These are phyloP conservation scores for Acholoe squamosa DNA, from an alignment of 2,888 invertebrate species.

Conservation along the genomic window DNA sequence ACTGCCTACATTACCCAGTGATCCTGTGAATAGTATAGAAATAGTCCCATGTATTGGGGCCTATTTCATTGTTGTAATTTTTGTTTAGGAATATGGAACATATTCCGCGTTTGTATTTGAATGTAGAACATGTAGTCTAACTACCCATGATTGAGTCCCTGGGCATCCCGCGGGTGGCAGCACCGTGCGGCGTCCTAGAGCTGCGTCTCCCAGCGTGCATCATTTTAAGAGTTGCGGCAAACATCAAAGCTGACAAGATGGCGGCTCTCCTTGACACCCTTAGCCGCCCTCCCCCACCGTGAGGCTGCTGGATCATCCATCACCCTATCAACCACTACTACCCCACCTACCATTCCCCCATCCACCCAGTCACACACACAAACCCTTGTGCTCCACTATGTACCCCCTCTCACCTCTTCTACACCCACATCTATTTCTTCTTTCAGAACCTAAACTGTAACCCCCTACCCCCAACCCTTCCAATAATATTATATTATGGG, in stretches of 20 bases:
- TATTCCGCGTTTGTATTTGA: no score
- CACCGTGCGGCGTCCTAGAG: not conserved
- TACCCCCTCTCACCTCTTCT: not conserved
- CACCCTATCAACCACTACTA: not conserved
- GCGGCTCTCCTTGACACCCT: conserved; percentile 27
- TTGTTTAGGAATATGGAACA: no score
- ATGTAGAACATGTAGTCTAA: no score
- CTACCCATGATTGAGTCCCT: not conserved
- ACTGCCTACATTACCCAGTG: no score
- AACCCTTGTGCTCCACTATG: no score
- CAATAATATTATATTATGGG: not conserved
- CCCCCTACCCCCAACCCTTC: not conserved
- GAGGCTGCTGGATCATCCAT: not conserved
- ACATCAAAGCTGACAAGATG: conserved; percentile 29
- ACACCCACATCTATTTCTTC: not conserved
- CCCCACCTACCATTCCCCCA: not conserved
- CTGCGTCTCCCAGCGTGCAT: not conserved
- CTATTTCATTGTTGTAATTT: no score
- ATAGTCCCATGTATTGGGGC: no score
- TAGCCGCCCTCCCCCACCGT: not conserved
- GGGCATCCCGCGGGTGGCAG: not conserved
- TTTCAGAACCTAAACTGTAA: not conserved
- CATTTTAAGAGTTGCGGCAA: not conserved
- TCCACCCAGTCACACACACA: no score
- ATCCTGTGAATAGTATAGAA: no score